phyloP scores from a whole-genome alignment of 2,888 invertebrate genomes.

The Druceiella hillmani region DNA sequence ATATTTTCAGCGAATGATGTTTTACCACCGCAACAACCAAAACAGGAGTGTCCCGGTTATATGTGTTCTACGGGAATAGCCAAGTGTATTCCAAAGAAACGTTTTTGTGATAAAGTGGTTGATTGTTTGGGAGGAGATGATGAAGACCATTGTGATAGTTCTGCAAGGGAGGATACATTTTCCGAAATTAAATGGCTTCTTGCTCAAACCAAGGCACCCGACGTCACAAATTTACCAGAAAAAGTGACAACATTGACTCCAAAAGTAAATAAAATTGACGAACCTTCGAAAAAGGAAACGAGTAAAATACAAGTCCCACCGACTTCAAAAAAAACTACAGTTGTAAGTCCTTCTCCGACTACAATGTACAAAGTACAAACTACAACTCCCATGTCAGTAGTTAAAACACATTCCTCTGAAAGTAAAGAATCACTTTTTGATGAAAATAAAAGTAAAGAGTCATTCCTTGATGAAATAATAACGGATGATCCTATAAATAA shows the following conservation, averaged over 20 bases:
- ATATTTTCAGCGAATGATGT: slow-evolving; percentile 40
- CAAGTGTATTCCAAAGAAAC: slow-evolving; percentile 60
- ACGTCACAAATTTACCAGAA: neutral
- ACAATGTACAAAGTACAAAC: no score
- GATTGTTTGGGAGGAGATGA: slow-evolving; percentile 80
- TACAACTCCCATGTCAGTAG: no score
- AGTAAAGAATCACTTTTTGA: no score
- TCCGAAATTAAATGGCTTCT: neutral
- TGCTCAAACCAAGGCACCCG: neutral
- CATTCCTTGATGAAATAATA: neutral
- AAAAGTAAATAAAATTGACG: neutral
- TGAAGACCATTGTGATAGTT: slow-evolving; percentile 59
- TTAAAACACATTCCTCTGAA: no score
- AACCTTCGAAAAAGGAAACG: no score
- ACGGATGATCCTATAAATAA: neutral
- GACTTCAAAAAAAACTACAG: no score
- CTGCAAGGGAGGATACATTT: slow-evolving; percentile 6
- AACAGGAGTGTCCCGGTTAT: slow-evolving; percentile 66
- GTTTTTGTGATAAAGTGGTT: slow-evolving; percentile 65
- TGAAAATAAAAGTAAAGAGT: no score
- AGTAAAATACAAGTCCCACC: no score
- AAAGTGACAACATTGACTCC: neutral
- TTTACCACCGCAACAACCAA: slow-evolving; percentile 47
- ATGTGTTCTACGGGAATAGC: slow-evolving; percentile 59
- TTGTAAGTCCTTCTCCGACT: no score